Percentiles rank a stretch among this genome's conserved stretches.
These are phyloP conservation scores for Platichthys stellatus DNA, from an alignment of 2,113 vertebrate species.

Conservation along the genomic window DNA sequence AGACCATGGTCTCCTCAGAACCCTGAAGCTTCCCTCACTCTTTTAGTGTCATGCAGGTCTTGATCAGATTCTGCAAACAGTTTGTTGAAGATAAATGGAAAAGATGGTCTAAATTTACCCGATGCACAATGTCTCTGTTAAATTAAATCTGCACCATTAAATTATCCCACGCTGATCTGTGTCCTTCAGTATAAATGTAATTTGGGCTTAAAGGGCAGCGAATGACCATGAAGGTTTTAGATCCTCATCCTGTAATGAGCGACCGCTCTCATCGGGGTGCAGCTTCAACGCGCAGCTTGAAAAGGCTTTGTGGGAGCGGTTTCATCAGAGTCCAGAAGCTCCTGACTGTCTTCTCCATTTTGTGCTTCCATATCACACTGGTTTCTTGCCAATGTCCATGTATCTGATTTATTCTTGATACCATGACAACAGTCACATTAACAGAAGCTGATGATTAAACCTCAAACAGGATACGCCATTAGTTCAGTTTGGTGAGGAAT, in stretches of 20 bases:
- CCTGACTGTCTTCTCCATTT: background rate
- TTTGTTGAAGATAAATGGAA: background rate
- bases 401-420: slow-evolving; percentile 11
- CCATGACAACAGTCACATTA: slow-evolving; percentile 24
- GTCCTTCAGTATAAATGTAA: slow-evolving; percentile 19
- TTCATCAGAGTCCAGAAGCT: slow-evolving; percentile 13
- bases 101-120: background rate
- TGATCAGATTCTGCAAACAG: background rate
- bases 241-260: slow-evolving; percentile 15
- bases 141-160: background rate
- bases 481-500: slow-evolving; percentile 4
- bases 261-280: background rate
- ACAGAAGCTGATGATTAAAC: background rate
- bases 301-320: slow-evolving; percentile 18
- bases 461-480: background rate
- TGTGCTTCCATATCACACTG: background rate
- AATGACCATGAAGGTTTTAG: slow-evolving; percentile 5
- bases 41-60: background rate
- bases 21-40: background rate
- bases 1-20: background rate
- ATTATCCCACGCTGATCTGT: slow-evolving; percentile 11
- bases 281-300: slow-evolving; percentile 5
- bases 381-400: background rate
- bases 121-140: background rate
- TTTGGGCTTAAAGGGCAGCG: slow-evolving; percentile 8